phyloP scores from a whole-genome alignment of 2,113 vertebrate genomes.

The Lanius collurio region DNA sequence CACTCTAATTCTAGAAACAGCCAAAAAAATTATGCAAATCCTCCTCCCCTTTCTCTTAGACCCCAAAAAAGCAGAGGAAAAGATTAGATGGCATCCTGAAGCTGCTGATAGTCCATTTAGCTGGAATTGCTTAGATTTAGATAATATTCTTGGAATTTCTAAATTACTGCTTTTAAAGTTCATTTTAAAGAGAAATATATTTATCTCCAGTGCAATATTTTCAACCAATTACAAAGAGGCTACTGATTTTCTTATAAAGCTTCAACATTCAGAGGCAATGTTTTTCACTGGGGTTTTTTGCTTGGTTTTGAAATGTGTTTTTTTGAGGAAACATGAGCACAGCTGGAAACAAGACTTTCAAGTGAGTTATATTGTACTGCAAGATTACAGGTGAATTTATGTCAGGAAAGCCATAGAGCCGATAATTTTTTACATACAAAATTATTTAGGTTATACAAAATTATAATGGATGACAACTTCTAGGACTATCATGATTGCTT shows the following conservation, averaged over 20 bases:
- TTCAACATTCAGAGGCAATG: neutral
- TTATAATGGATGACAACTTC: neutral
- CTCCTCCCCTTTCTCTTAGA: neutral
- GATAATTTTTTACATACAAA: neutral
- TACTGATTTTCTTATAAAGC: neutral
- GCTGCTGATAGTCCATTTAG: neutral
- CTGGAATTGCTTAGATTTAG: neutral
- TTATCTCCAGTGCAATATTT: neutral
- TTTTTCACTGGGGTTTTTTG: neutral
- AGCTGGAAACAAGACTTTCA: neutral
- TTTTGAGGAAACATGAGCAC: neutral
- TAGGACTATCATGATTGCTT: neutral
- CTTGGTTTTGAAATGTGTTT: neutral
- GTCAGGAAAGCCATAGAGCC: neutral
- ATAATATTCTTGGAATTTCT: neutral
- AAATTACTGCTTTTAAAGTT: neutral
- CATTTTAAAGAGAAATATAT: neutral
- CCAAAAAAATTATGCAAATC: conserved; percentile 30
- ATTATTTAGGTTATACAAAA: neutral
- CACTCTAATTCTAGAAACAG: conserved; percentile 15
- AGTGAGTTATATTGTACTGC: neutral
- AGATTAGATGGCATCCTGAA: neutral
- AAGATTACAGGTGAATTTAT: neutral
- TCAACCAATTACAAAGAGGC: neutral
- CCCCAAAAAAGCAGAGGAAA: neutral